Conservation (phyloP, 2,888 invertebrate genomes). For the Acleris sparsana region DNA sequence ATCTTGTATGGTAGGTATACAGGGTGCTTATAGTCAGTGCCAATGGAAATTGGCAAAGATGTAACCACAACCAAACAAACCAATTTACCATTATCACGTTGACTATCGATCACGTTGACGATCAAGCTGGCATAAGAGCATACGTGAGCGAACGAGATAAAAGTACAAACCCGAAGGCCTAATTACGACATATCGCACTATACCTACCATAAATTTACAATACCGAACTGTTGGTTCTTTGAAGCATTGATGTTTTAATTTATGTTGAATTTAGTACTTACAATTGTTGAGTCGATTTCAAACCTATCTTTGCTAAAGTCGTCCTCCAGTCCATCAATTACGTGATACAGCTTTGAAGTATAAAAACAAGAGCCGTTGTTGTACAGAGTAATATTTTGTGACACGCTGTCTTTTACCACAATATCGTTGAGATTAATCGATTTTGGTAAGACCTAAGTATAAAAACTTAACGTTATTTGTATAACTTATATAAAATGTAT, state of each 20-base stretch:
- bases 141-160: too few relatives aligned
- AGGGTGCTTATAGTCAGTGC: too few relatives aligned
- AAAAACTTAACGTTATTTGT: conserved; percentile 1
- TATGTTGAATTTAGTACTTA: conserved; percentile 47
- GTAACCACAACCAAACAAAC: too few relatives aligned
- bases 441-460: conserved; percentile 72
- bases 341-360: conserved; percentile 66
- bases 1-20: too few relatives aligned
- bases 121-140: too few relatives aligned
- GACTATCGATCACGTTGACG: too few relatives aligned
- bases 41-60: too few relatives aligned
- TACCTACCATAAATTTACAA: too few relatives aligned
- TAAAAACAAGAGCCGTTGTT: conserved; percentile 70
- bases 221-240: too few relatives aligned
- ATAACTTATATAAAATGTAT: neutral
- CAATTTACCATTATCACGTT: too few relatives aligned
- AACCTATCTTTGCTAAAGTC: conserved; percentile 63
- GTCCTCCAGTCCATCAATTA: conserved; percentile 68
- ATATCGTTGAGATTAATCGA: conserved; percentile 67
- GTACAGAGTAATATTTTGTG: conserved; percentile 60
- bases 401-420: conserved; percentile 60
- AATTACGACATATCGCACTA: too few relatives aligned
- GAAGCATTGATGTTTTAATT: neutral
- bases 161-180: too few relatives aligned
- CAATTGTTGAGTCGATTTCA: conserved; percentile 64